These are phyloP conservation scores for Palythoa heliodiscus DNA, from an alignment of 92 coral and sea anemone species.

Conservation along the genomic window DNA sequence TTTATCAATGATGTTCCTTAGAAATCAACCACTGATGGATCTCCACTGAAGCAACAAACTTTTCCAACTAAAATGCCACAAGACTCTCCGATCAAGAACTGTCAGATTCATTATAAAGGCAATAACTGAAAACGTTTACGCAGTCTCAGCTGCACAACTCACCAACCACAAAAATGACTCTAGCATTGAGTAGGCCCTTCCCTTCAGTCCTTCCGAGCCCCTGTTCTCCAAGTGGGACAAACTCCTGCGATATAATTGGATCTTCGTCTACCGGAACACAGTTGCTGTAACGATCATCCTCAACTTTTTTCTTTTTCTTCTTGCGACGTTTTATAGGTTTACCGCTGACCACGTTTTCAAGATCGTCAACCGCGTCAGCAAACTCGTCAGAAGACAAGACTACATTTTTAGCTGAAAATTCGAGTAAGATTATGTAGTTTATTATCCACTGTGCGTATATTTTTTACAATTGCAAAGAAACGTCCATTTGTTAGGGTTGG, in stretches of 20 bases:
- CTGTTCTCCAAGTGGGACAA: conserved; percentile 77
- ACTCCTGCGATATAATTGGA: conserved; percentile 72
- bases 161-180: conserved; percentile 97
- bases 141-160: background rate
- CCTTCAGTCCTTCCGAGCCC: conserved; percentile 76
- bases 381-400: conserved; percentile 77
- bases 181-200: conserved; percentile 81
- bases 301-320: conserved; percentile 68
- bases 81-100: background rate
- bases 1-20: background rate
- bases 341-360: conserved; percentile 76
- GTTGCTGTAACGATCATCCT: conserved; percentile 50
- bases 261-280: conserved; percentile 72
- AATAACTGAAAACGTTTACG: background rate
- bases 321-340: conserved; percentile 66
- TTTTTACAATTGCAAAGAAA: too few species aligned
- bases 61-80: too few species aligned
- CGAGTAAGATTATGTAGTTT: too few species aligned
- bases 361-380: conserved; percentile 81
- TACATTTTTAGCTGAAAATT: conserved; percentile 38
- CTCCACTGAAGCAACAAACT: too few species aligned
- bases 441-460: too few species aligned
- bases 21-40: too few species aligned
- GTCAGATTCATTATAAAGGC: background rate
- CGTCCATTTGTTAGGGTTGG: too few species aligned